Evolutionary conservation across 1,140 invertebrate species (phyloP).

Genomic region (Drosophila littoralis): DNA sequence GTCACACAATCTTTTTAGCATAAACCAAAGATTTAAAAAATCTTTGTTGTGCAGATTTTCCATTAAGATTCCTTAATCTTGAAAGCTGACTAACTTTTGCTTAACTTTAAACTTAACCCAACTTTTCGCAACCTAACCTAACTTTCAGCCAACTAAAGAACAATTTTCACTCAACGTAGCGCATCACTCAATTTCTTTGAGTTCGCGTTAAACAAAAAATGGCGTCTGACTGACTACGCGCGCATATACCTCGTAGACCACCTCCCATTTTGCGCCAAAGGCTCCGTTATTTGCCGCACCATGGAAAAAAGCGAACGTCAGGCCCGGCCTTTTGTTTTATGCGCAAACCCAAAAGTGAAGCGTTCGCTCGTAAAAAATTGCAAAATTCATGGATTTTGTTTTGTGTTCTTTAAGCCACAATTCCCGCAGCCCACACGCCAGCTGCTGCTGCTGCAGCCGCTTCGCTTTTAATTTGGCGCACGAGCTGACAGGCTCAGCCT

Average conservation of each 20-base stretch:
- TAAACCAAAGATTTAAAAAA: not conserved
- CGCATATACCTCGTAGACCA: not conserved
- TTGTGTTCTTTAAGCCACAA: constrained; percentile 22
- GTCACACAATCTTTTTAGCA: not conserved
- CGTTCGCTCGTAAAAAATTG: constrained; percentile 70
- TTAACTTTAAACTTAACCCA: constrained; percentile 12
- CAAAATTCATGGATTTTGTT: constrained; percentile 71
- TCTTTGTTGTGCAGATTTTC: not conserved
- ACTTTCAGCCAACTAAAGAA: constrained; percentile 25
- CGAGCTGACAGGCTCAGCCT: constrained; percentile 15
- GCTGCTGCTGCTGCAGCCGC: constrained; percentile 2
- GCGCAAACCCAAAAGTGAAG: constrained; percentile 52
- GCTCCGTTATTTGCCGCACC: no score
- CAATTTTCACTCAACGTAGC: constrained; percentile 30
- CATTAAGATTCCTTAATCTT: constrained; percentile 5
- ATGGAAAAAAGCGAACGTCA: not conserved
- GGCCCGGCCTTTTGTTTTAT: constrained; percentile 65
- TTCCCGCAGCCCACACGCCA: not conserved
- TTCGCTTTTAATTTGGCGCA: constrained; percentile 58
- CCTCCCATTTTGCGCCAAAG: not conserved
- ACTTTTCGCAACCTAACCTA: constrained; percentile 15
- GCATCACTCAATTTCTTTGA: constrained; percentile 49
- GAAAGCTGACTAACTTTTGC: not conserved
- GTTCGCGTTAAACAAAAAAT: constrained; percentile 29
- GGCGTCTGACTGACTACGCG: constrained; percentile 39